Base-by-base conservation (phyloP, 64 coral and sea anemone species). In the Montipora cactus region DNA sequence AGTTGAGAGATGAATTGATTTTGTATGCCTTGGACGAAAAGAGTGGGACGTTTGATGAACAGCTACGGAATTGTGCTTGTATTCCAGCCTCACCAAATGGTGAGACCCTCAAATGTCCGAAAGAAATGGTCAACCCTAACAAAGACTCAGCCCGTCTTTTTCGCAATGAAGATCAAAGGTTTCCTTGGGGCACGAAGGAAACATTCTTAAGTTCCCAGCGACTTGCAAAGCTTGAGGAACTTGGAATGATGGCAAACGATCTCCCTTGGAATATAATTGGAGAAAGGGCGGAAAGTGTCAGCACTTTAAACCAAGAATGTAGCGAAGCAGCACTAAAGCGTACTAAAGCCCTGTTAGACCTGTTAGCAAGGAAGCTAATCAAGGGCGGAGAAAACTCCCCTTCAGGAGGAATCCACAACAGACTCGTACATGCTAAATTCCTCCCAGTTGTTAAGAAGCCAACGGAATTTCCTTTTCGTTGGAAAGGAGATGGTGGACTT, bases 401-500 rank as follows among this genome's bases (percentile, higher is more conserved):
- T 52, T 4, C 37, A 25, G 19, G 51, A 59, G 81, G 11, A 49
- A 45, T 85, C 15, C 67, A 57, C 1, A 66, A 70, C 62, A 78
- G 51, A 13, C 28, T 98, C 44, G 68, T 68, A 47, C 55, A 70
- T 76, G 74, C 87, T 5, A 59, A 57, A 67, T 93, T 98, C 87
- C 88, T 98, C 3, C 96, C 96, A 25, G 73, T 95, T 15, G 62
- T 87, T 78, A 13, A 46, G 16, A 98, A 88, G 61, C 96, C 96
- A 59, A 12, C 70, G 62, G 19, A 57, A 15, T 95, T 91, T 48
- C 96, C 96, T 19, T 71, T 93, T 28, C 51, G 15, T 15, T 98
- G 96, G 96, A 95, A 91, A 93, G 91, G 87, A 15, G 77, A 87
- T 58, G 90, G 94, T 61, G 0, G 14, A 23, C 53, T 15, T 45